Percentiles rank a stretch among this genome's conserved stretches.
phyloP scores from a whole-genome alignment of 1,140 invertebrate genomes.

The Drosophila micromelanica region DNA sequence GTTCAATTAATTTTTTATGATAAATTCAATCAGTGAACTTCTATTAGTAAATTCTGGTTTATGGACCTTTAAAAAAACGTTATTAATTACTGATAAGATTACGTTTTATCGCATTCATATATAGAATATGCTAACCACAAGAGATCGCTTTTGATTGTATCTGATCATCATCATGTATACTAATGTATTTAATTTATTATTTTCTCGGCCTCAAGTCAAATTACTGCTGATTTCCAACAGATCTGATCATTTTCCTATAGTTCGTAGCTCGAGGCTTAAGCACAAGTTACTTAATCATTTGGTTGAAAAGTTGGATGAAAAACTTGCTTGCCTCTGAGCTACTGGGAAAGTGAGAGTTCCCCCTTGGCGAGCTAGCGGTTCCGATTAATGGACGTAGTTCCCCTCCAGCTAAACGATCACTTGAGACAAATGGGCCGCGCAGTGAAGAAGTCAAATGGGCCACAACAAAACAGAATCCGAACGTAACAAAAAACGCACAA shows the following conservation, averaged over 20 bases:
- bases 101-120: neutral
- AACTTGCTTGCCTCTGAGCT: neutral
- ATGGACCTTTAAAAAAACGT: neutral
- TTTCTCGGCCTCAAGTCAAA: slow-evolving; percentile 13
- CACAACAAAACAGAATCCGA: slow-evolving; percentile 33
- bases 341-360: slow-evolving; percentile 51
- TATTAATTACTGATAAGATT: slow-evolving; percentile 11
- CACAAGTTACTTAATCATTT: slow-evolving; percentile 39
- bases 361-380: slow-evolving; percentile 7
- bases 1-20: no score
- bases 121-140: neutral
- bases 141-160: neutral
- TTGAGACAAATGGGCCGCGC: slow-evolving; percentile 30
- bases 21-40: neutral
- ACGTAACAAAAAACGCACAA: slow-evolving; percentile 34
- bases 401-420: slow-evolving; percentile 32
- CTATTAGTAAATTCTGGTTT: neutral
- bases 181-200: slow-evolving; percentile 16
- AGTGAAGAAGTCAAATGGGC: slow-evolving; percentile 36
- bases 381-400: slow-evolving; percentile 13
- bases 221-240: slow-evolving; percentile 19
- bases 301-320: slow-evolving; percentile 18
- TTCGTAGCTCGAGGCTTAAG: slow-evolving; percentile 11
- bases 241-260: slow-evolving; percentile 23
- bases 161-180: neutral